Conservation (phyloP, 2,888 invertebrate species). For the Mesoligia furuncula region DNA sequence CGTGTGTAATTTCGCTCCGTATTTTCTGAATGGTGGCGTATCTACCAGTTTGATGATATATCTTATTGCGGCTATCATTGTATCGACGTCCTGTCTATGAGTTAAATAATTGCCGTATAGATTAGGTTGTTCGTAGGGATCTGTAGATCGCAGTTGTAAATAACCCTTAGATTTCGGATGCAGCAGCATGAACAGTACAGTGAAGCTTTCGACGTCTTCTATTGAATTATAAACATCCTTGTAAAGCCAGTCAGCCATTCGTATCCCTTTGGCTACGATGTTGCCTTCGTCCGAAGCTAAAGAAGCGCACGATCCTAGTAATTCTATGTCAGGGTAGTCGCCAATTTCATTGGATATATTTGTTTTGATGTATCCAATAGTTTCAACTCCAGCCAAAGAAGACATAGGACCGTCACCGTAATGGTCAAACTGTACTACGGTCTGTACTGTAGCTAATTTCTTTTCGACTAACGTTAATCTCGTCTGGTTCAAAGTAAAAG, state of each 20-base stretch:
- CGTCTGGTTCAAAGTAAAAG: slow-evolving; percentile 88
- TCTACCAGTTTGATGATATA: slow-evolving; percentile 90
- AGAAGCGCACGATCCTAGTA: slow-evolving; percentile 90
- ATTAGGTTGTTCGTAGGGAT: slow-evolving; percentile 92
- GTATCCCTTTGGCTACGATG: slow-evolving; percentile 82
- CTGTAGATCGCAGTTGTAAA: slow-evolving; percentile 91
- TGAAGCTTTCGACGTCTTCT: slow-evolving; percentile 84
- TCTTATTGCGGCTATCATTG: slow-evolving; percentile 90
- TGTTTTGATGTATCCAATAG: slow-evolving; percentile 90
- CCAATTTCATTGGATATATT: slow-evolving; percentile 88
- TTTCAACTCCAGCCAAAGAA: slow-evolving; percentile 90
- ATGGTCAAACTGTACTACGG: slow-evolving; percentile 78
- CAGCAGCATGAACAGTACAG: slow-evolving; percentile 90
- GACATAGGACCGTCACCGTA: slow-evolving; percentile 89
- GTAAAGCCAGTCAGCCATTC: slow-evolving; percentile 83
- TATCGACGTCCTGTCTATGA: slow-evolving; percentile 90
- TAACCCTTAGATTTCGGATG: slow-evolving; percentile 92
- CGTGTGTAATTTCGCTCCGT: slow-evolving; percentile 90
- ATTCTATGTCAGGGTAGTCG: slow-evolving; percentile 92
- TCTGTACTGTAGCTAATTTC: slow-evolving; percentile 76
- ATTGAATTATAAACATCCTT: slow-evolving; percentile 82
- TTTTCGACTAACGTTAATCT: slow-evolving; percentile 77
- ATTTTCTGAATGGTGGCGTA: slow-evolving; percentile 90
- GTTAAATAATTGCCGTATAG: slow-evolving; percentile 94
- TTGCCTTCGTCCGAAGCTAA: slow-evolving; percentile 90